These are phyloP conservation scores for Pluvialis apricaria DNA, from an alignment of 2,113 vertebrate genomes.

Conservation along the genomic window DNA sequence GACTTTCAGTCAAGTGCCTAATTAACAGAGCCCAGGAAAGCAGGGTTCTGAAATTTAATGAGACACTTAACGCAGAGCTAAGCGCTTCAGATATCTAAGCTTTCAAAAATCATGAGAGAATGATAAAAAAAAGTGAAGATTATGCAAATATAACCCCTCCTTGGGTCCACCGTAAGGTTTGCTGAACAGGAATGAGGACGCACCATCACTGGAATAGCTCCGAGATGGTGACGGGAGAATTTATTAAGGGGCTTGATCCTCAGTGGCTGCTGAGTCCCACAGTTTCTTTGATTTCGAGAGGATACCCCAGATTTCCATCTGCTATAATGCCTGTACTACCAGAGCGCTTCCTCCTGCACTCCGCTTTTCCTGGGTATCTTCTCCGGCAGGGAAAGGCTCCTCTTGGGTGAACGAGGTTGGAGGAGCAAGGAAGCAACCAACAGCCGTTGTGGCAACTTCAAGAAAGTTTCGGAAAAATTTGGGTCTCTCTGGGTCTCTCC, in stretches of 20 bases:
- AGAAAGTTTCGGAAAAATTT: background rate
- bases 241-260: background rate
- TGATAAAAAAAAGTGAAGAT: background rate
- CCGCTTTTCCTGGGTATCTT: background rate
- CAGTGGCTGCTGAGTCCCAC: background rate
- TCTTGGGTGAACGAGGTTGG: background rate
- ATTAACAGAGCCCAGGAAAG: slow-evolving; percentile 27
- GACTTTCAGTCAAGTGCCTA: slow-evolving; percentile 48
- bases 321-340: background rate
- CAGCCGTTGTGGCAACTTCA: background rate
- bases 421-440: background rate
- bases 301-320: background rate
- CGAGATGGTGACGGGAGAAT: background rate
- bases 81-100: background rate
- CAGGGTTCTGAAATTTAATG: slow-evolving; percentile 45
- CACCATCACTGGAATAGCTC: background rate
- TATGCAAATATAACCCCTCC: background rate
- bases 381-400: background rate
- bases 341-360: background rate
- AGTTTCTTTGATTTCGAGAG: background rate
- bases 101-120: slow-evolving; percentile 24
- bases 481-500: background rate
- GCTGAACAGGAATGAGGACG: background rate
- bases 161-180: background rate
- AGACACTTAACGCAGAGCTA: slow-evolving; percentile 9